These are phyloP conservation scores for Brachyhypopomus gauderio DNA, from an alignment of 2,113 vertebrate genomes.

Conservation along the genomic window DNA sequence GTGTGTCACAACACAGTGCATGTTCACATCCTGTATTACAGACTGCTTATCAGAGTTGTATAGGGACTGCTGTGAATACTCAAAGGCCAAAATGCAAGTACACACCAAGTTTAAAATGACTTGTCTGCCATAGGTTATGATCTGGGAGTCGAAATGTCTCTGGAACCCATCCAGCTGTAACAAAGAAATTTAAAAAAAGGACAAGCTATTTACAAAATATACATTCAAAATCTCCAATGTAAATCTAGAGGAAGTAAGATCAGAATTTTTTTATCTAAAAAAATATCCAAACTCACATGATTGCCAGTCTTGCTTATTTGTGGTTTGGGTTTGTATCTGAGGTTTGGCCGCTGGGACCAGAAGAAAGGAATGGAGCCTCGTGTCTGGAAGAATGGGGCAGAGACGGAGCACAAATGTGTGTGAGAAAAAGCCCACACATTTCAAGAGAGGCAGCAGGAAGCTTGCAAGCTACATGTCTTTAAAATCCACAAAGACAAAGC, in stretches of 20 bases:
- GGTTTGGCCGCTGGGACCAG: conserved; percentile 96
- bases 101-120: conserved; percentile 91
- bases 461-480: too few species aligned
- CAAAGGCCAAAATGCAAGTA: too few species aligned
- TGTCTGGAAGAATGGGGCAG: conserved; percentile 75
- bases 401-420: neutral
- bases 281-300: conserved; percentile 76
- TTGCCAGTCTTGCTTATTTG: conserved; percentile 93
- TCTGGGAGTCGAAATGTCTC: conserved; percentile 95
- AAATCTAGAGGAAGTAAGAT: too few species aligned
- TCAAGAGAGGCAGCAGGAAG: too few species aligned
- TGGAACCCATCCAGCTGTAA: conserved; percentile 92
- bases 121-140: conserved; percentile 93
- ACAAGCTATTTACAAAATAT: too few species aligned
- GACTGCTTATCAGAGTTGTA: neutral
- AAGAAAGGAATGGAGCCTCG: conserved; percentile 95
- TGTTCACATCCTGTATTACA: neutral
- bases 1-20: too few species aligned
- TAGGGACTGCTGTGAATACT: too few species aligned
- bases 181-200: neutral
- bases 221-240: too few species aligned
- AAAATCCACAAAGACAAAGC: neutral
- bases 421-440: too few species aligned
- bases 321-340: conserved; percentile 93
- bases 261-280: neutral